These are phyloP conservation scores for Caprella mutica DNA, from an alignment of 2,888 invertebrate species.

Conservation along the genomic window DNA sequence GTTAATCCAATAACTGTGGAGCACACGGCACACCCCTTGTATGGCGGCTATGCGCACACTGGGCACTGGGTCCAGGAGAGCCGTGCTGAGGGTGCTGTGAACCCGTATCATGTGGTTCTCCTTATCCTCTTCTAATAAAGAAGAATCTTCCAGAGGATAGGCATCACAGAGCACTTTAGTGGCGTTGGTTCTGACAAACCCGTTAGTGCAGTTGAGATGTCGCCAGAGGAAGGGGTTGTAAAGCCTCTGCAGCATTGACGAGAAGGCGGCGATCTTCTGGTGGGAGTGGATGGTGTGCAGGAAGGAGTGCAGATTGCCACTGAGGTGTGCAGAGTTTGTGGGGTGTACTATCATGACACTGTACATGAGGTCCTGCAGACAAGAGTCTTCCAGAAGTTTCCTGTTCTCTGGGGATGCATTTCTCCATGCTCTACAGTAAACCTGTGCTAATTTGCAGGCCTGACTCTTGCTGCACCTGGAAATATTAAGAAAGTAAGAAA, in stretches of 20 bases:
- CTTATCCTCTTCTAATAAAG: slow-evolving; percentile 12
- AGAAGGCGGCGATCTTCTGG: slow-evolving; percentile 23
- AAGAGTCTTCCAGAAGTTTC: slow-evolving; percentile 31
- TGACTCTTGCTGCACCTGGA: no score
- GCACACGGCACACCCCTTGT: slow-evolving; percentile 38
- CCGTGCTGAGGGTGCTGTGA: slow-evolving; percentile 19
- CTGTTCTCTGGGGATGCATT: no score
- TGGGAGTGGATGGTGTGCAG: slow-evolving; percentile 33
- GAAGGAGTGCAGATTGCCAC: slow-evolving; percentile 24
- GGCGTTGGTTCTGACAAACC: slow-evolving; percentile 39
- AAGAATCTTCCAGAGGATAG: slow-evolving; percentile 40
- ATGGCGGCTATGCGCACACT: slow-evolving; percentile 27
- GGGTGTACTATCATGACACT: slow-evolving; percentile 25
- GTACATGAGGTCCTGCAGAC: slow-evolving; percentile 34
- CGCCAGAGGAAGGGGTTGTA: slow-evolving; percentile 34
- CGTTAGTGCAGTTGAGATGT: slow-evolving; percentile 37
- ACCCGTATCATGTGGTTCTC: slow-evolving; percentile 18
- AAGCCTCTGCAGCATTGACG: slow-evolving; percentile 18
- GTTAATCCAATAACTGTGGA: slow-evolving; percentile 39
- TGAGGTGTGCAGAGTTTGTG: slow-evolving; percentile 17
- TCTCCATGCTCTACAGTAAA: not conserved
- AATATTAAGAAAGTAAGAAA: no score
- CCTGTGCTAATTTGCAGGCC: no score
- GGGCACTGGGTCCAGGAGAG: slow-evolving; percentile 27
- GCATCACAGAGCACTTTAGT: slow-evolving; percentile 39